A percentile compares a stretch with the other conserved stretches of the same genome.
phyloP scores from a whole-genome alignment of 2,797 vertebrate species.

The Trachurus trachurus region DNA sequence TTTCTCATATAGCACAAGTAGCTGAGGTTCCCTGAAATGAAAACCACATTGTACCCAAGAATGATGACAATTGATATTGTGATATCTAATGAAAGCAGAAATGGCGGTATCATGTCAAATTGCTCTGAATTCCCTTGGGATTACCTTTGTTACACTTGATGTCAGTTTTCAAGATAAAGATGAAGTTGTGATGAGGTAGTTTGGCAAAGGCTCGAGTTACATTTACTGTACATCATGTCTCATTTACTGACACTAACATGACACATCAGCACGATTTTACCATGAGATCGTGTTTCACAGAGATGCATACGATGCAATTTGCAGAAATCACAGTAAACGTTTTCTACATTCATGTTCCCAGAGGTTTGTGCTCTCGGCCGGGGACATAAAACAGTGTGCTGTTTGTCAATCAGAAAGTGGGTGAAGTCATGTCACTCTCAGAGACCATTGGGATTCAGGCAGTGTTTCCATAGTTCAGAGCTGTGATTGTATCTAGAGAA shows the following conservation, averaged over 20 bases:
- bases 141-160: not conserved
- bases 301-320: not conserved
- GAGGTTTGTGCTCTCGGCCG: not conserved
- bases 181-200: not conserved
- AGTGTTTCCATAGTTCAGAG: conserved; percentile 44
- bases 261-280: not conserved
- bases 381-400: conserved; percentile 5
- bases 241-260: not conserved
- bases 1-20: not conserved
- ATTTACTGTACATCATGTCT: not conserved
- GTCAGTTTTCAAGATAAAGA: not conserved
- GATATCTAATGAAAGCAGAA: not conserved
- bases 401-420: conserved; percentile 40
- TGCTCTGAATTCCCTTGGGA: not conserved
- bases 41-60: not conserved
- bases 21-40: not conserved
- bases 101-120: not conserved
- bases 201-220: not conserved
- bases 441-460: conserved; percentile 54
- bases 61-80: not conserved
- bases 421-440: conserved; percentile 47
- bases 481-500: conserved; percentile 69
- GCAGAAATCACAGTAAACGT: not conserved
- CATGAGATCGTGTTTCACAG: not conserved
- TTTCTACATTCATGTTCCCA: not conserved